Evolutionary conservation across 2,797 vertebrate species (phyloP), one percentile per base, ranked within the genome.

Genomic region (Nothura maculosa): DNA sequence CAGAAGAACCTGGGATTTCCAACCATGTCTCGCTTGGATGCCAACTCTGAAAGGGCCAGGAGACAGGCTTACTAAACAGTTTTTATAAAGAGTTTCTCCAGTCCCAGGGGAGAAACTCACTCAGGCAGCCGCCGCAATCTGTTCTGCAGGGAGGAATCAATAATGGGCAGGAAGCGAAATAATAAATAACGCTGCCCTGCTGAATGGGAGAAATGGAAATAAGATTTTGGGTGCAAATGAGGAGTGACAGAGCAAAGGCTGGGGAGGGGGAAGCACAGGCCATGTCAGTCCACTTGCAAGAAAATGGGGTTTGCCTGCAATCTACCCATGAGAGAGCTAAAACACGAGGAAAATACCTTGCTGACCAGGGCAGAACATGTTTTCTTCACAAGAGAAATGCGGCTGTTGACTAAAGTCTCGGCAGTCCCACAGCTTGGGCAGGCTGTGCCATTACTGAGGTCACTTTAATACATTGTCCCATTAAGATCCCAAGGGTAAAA

Each of bases 131-230:
- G 70, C 66, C 45, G 55, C 91, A 87, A 94, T 82, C 48, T 85
- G 32, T 82, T 79, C 77, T 78, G 48, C 42, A 79, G 87, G 90
- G 64, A 21, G 50, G 57, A 92, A 94, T 95, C 89, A 81, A 94
- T 94, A 94, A 97, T 92, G 3, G 1, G 22, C 77, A 95, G 92
- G 92, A 96, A 97, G 86, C 68, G 86, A 90, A 97, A 94, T 87
- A 92, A 91, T 93, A 96, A 97, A 96, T 92, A 95, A 93, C 66
- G 42, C 62, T 78, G 54, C 85, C 77, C 67, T 87, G 43, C 73
- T 90, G 92, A 79, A 87, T 81, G 62, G 89, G 55, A 94, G 68
- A 67, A 82, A 84, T 85, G 84, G 92, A 96, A 97, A 94, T 95
- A 76, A 82, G 90, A 78, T 82, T 92, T 92, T 85, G 95, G 64